A percentile compares a stretch with the other conserved stretches of the same genome.
These are phyloP conservation scores for Luperina nickerlii DNA, from an alignment of 2,888 invertebrate genomes.

Conservation along the genomic window DNA sequence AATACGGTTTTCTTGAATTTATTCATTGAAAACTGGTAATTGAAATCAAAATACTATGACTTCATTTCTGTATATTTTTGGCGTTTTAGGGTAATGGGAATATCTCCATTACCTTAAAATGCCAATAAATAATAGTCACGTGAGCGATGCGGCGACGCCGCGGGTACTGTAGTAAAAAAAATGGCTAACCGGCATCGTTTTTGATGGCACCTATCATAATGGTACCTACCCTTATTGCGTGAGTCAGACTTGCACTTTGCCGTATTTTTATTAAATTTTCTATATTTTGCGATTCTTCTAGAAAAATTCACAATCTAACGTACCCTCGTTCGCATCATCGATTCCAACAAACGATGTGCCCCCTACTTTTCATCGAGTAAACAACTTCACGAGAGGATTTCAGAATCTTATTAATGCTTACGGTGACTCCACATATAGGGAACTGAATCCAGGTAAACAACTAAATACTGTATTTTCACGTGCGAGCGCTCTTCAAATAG, in stretches of 20 bases:
- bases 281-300: conserved; percentile 29
- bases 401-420: conserved; percentile 98
- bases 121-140: background rate
- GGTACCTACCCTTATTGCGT: background rate
- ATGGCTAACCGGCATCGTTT: background rate
- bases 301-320: conserved; percentile 86
- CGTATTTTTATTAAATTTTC: background rate
- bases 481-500: background rate
- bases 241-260: no score
- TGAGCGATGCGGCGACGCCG: background rate
- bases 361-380: conserved; percentile 97
- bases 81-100: no score
- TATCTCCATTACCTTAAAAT: no score
- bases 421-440: conserved; percentile 96
- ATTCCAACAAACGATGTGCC: conserved; percentile 93
- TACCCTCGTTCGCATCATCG: conserved; percentile 96
- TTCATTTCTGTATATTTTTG: no score
- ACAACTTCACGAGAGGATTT: conserved; percentile 97
- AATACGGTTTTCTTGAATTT: background rate
- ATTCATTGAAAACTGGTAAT: background rate
- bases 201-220: background rate
- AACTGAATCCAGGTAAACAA: conserved; percentile 95
- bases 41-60: background rate
- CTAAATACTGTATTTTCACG: background rate
- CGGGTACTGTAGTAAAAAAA: background rate